These are phyloP conservation scores for Vulpes vulpes DNA, from an alignment of 2,113 vertebrate species.

Conservation along the genomic window DNA sequence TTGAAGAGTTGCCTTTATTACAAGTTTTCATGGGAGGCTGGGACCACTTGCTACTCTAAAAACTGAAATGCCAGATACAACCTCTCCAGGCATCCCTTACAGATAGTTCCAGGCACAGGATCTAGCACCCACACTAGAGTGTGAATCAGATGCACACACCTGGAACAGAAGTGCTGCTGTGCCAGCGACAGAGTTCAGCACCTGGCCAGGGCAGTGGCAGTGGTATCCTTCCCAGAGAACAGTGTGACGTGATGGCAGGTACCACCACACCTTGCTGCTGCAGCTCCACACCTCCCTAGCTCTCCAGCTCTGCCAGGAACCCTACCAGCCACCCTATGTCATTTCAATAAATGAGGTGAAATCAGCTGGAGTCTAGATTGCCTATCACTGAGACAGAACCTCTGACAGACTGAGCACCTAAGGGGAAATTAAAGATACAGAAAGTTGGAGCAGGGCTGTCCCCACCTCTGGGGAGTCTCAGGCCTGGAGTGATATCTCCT, in stretches of 20 bases:
- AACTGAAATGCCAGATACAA: not conserved
- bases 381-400: not conserved
- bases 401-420: not conserved
- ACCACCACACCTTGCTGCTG: rapidly evolving
- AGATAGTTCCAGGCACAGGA: not conserved
- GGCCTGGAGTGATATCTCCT: not conserved
- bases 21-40: not conserved
- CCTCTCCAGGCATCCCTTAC: slow-evolving; percentile 11
- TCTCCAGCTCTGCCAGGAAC: not conserved
- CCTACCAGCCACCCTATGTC: not conserved
- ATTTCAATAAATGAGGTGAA: slow-evolving; percentile 11
- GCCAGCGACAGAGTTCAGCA: not conserved
- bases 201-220: too few species aligned
- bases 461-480: not conserved
- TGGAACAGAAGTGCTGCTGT: not conserved
- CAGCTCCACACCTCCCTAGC: not conserved
- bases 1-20: not conserved
- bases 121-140: not conserved
- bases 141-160: not conserved
- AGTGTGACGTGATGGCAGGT: rapidly evolving
- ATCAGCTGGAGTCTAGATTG: not conserved
- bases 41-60: not conserved
- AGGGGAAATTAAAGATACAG: not conserved
- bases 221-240: too few species aligned
- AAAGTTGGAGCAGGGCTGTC: not conserved